A percentile compares a stretch with the other conserved stretches of the same genome.
Conservation (phyloP, 2,797 vertebrate genomes). For the Odontamblyopus lacepedii region DNA sequence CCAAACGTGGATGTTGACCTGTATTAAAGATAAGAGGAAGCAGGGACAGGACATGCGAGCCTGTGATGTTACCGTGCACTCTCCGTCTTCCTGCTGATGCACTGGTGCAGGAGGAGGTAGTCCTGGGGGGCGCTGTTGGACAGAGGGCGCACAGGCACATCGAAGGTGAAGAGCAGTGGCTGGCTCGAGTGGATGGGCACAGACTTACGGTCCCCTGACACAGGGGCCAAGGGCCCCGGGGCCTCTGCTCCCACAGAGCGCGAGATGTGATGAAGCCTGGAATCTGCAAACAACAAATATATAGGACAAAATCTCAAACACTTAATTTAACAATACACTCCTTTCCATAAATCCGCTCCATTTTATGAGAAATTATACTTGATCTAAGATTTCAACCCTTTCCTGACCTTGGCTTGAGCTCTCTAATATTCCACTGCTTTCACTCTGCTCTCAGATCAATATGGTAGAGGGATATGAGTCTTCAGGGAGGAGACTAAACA, state of each 20-base stretch:
- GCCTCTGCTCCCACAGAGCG: conserved; percentile 89
- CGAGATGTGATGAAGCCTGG: conserved; percentile 84
- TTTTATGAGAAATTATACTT: conserved; percentile 40
- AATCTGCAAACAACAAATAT: conserved; percentile 75
- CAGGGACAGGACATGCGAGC: conserved; percentile 63
- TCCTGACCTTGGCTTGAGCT: conserved; percentile 47
- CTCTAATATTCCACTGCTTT: conserved; percentile 57
- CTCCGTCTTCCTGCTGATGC: conserved; percentile 95
- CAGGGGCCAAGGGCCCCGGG: conserved; percentile 76
- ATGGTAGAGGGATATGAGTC: conserved; percentile 56
- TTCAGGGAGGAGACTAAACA: conserved; percentile 50
- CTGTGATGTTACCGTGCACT: conserved; percentile 85
- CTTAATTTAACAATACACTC: background rate
- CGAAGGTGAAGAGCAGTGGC: conserved; percentile 95
- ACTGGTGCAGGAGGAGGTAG: conserved; percentile 98
- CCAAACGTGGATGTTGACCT: conserved; percentile 72
- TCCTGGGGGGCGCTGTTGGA: conserved; percentile 97
- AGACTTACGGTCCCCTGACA: conserved; percentile 88
- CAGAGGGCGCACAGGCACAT: conserved; percentile 83
- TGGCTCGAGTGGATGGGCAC: conserved; percentile 93
- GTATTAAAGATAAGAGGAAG: conserved; percentile 74
- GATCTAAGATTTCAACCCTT: conserved; percentile 41
- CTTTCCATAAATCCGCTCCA: conserved; percentile 10
- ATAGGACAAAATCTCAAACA: background rate
- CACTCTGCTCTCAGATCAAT: conserved; percentile 65